phyloP scores from a whole-genome alignment of 1,140 invertebrate genomes.

The Ooceraea biroi region DNA sequence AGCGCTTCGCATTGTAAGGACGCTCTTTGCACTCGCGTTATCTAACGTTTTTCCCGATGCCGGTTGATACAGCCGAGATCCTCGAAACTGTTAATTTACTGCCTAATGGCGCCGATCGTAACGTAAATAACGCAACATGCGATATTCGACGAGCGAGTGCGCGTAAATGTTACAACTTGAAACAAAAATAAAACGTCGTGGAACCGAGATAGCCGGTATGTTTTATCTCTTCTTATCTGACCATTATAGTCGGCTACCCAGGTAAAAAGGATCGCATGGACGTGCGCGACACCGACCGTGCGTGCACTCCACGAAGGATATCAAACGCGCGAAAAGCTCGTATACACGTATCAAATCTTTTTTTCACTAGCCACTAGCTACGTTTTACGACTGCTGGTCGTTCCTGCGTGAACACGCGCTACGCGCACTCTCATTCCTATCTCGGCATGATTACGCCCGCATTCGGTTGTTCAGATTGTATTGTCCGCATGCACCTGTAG shows the following conservation, averaged over 20 bases:
- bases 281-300: conserved; percentile 7
- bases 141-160: neutral
- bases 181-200: conserved; percentile 4
- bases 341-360: conserved; percentile 52
- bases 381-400: conserved; percentile 53
- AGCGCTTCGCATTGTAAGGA: neutral
- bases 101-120: neutral
- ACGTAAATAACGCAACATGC: neutral
- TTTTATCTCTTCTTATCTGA: conserved; percentile 46
- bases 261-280: conserved; percentile 28
- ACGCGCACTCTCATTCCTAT: neutral
- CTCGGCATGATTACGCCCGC: neutral
- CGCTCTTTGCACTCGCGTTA: neutral
- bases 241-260: conserved; percentile 35
- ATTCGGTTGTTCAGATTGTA: conserved; percentile 15
- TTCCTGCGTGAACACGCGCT: conserved; percentile 7
- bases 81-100: neutral
- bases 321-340: conserved; percentile 61
- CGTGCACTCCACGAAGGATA: conserved; percentile 23
- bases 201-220: neutral
- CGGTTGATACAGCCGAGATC: neutral
- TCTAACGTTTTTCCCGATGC: neutral
- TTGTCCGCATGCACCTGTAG: neutral
- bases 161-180: neutral
- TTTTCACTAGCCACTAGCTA: conserved; percentile 13